Conservation (phyloP, 2,888 invertebrate genomes). For the Automeris io region DNA sequence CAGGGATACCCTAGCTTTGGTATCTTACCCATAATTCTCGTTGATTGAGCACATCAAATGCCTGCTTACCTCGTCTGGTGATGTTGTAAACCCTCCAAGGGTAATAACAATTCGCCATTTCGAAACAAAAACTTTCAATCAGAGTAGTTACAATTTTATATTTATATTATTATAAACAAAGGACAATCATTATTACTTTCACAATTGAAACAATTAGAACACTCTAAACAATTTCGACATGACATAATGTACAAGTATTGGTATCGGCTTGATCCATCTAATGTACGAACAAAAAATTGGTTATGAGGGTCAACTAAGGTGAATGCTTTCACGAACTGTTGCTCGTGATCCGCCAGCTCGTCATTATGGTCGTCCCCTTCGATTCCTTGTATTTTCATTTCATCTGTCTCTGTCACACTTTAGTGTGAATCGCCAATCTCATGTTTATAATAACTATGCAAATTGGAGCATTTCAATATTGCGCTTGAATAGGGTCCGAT, state of each 20-base stretch:
- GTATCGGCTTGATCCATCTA: background rate
- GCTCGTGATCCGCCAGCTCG: conserved; percentile 6
- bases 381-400: conserved; percentile 18
- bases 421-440: conserved; percentile 43
- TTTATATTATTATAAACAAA: too few relatives aligned
- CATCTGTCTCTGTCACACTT: conserved; percentile 29
- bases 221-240: background rate
- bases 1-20: too few relatives aligned
- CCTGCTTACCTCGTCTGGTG: too few relatives aligned
- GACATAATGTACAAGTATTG: background rate
- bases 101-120: too few relatives aligned
- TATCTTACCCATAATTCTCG: too few relatives aligned
- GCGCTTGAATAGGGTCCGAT: conserved; percentile 47
- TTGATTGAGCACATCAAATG: too few relatives aligned
- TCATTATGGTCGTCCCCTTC: conserved; percentile 22
- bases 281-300: background rate
- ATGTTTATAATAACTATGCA: conserved; percentile 68
- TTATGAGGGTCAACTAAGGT: background rate
- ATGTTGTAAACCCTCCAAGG: too few relatives aligned
- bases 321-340: conserved; percentile 5
- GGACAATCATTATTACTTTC: too few relatives aligned
- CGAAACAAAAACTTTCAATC: too few relatives aligned
- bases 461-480: conserved; percentile 64
- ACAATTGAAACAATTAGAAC: too few relatives aligned
- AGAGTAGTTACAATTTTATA: too few relatives aligned